Conservation (phyloP, 2,113 vertebrate genomes). For the Tyrannus savana region DNA sequence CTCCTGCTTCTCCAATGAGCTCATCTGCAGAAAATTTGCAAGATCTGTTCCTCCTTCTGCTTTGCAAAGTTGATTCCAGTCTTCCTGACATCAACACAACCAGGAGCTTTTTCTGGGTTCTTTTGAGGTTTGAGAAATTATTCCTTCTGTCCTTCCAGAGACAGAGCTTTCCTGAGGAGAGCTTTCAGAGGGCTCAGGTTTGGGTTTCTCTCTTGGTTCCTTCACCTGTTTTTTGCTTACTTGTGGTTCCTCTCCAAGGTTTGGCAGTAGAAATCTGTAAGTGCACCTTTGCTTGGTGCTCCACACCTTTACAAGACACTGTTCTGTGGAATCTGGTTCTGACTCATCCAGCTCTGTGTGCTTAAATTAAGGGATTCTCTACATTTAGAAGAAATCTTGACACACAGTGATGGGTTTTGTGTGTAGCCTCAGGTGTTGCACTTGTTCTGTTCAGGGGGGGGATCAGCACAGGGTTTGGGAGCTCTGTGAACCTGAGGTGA, state of each 20-base stretch:
- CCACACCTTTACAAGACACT: background rate
- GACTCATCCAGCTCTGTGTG: background rate
- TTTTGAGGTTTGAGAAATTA: background rate
- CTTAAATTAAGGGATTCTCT: background rate
- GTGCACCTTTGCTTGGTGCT: background rate
- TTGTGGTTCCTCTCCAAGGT: background rate
- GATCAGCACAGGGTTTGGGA: background rate
- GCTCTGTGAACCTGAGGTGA: background rate
- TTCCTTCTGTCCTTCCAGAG: background rate
- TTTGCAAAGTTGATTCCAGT: background rate
- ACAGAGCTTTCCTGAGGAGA: background rate
- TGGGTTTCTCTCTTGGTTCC: background rate
- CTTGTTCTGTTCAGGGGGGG: background rate
- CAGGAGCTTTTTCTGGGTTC: background rate
- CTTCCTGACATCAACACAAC: background rate
- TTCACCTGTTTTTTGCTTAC: background rate
- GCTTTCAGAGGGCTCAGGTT: background rate
- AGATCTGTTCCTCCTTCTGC: slow-evolving; percentile 23
- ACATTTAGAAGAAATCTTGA: background rate
- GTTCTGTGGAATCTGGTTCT: background rate
- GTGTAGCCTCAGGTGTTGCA: background rate
- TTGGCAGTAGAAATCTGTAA: background rate
- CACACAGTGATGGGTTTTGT: background rate
- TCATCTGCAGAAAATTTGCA: background rate
- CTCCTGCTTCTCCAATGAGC: background rate